Base-by-base conservation (phyloP, 2,113 vertebrate species). In the Grallaria varia region DNA sequence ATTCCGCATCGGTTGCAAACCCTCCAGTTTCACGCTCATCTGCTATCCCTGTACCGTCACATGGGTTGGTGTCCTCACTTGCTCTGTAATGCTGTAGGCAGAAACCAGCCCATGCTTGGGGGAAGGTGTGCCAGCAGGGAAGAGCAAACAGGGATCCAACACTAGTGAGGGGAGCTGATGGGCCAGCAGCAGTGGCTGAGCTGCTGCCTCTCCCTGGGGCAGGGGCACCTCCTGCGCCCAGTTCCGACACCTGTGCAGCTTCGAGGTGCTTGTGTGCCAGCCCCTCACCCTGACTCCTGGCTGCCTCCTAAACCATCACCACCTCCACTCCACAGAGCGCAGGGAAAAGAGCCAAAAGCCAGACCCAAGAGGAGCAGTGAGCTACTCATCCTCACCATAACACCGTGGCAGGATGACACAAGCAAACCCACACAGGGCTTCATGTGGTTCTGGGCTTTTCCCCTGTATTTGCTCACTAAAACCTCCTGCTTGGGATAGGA, bases 261-360 rank as follows among this genome's bases (percentile, higher is more conserved):
- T 35, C 10, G 53, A 47, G n/a, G 17, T 7, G 28, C 45, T 24
- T 60, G 39, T 2, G 30, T n/a, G 30, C 31, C 67, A 40, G 19
- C 40, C 35, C 39, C 35, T 11, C 0, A 0, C 7, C 35, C 30
- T 0, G 0, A 4, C n/a, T 24, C 33, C 49, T 30, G 23, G 20
- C 45, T 68, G 4, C 6, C 37, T 55, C 18, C 68, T 15, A 35
- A 37, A 77, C 52, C 47, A 44, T 31, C 49, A 5, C 5, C 53
- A 14, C 35, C 24, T 58, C 30, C 14, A 2, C 16, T 10, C 66
- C 7, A 56, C 15, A 25, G 14, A 56, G 35, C 24, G 22, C 13
- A 24, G 25, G 14, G 35, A 62, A 72, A 35, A 17, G 15, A 82
- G 52, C 16, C 49, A 49, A 67, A 21, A 66, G 11, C 44, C 60